A percentile compares a stretch with the other conserved stretches of the same genome.
phyloP scores from a whole-genome alignment of 2,113 vertebrate species.

The Kryptolebias marmoratus region DNA sequence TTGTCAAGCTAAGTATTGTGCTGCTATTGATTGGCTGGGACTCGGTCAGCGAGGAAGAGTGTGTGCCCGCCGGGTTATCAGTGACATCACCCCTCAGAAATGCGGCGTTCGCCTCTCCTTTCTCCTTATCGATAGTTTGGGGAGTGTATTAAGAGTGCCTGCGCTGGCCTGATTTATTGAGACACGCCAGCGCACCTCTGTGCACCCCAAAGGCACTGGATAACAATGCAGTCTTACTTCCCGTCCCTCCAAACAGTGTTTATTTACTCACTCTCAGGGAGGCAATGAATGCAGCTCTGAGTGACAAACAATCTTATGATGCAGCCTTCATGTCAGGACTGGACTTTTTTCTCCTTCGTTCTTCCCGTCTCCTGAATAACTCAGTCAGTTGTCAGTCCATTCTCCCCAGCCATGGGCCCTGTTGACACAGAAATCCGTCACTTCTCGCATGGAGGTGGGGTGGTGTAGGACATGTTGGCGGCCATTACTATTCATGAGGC shows the following conservation, averaged over 20 bases:
- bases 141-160: conserved; percentile 69
- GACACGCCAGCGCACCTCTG: conserved; percentile 50
- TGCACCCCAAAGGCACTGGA: conserved; percentile 62
- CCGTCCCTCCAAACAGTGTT: conserved; percentile 62
- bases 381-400: conserved; percentile 74
- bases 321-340: conserved; percentile 69
- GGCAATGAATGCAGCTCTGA: conserved; percentile 64
- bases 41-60: conserved; percentile 59
- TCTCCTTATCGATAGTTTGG: conserved; percentile 68
- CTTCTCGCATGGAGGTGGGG: conserved; percentile 66
- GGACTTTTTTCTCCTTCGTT: conserved; percentile 39
- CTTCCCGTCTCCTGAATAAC: conserved; percentile 64
- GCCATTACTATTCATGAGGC: conserved; percentile 81
- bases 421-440: conserved; percentile 78
- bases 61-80: conserved; percentile 68
- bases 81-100: conserved; percentile 67
- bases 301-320: conserved; percentile 76
- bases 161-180: conserved; percentile 66
- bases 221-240: conserved; percentile 67
- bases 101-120: conserved; percentile 44
- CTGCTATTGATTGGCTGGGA: conserved; percentile 64
- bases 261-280: conserved; percentile 71
- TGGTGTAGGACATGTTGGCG: conserved; percentile 70
- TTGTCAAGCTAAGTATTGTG: conserved; percentile 59
- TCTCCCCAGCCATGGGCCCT: conserved; percentile 68